phyloP scores from a whole-genome alignment of 1,140 invertebrate genomes.

The Chrysomallon squamiferum region DNA sequence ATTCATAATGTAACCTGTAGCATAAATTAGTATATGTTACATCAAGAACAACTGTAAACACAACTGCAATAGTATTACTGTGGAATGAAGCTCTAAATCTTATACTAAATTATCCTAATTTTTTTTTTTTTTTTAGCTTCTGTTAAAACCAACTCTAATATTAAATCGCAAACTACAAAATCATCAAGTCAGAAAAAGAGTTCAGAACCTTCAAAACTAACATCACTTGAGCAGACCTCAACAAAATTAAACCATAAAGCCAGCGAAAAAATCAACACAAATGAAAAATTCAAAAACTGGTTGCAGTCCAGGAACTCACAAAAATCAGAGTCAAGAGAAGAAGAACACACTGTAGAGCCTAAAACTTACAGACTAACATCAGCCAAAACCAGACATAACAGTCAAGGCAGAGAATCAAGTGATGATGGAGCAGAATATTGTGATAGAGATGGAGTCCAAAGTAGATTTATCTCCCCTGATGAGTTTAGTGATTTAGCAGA shows the following conservation, averaged over 20 bases:
- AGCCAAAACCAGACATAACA: not conserved
- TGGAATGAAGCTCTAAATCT: no score
- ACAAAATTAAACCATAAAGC: not conserved
- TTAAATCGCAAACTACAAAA: no score
- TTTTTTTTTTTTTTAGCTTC: no score
- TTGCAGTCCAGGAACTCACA: not conserved
- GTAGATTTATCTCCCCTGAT: constrained; percentile 19
- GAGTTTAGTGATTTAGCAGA: constrained; percentile 35
- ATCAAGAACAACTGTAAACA: no score
- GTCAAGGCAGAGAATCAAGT: not conserved
- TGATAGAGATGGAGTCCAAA: not conserved
- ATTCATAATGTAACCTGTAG: no score
- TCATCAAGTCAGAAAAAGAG: not conserved
- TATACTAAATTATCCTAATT: no score
- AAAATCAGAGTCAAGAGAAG: not conserved
- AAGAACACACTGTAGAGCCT: not conserved
- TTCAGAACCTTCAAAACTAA: no score
- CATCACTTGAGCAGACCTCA: no score
- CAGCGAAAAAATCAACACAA: not conserved
- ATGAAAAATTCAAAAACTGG: not conserved
- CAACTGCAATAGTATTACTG: no score
- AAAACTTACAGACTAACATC: not conserved
- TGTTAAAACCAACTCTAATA: no score
- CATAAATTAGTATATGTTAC: no score
- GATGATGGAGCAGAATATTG: not conserved